These are phyloP conservation scores for Paracyclopina nana DNA, from an alignment of 1,140 invertebrate species.

Conservation along the genomic window DNA sequence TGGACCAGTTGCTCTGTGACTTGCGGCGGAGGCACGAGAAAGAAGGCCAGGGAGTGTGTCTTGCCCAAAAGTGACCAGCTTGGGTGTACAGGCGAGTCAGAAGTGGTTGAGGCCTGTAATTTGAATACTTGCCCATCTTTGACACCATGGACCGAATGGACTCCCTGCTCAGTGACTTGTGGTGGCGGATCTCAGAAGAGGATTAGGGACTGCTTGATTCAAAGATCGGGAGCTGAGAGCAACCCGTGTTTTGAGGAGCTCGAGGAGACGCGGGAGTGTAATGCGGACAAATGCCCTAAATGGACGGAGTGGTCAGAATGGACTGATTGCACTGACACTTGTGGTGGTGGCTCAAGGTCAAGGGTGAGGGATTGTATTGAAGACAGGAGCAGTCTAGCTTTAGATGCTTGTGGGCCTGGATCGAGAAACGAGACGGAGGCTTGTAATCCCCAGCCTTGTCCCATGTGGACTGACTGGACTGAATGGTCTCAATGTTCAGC, in stretches of 20 bases:
- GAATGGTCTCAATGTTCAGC: slow-evolving; percentile 8
- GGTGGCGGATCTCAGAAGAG: slow-evolving; percentile 34
- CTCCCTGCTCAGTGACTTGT: slow-evolving; percentile 44
- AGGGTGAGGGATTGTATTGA: slow-evolving; percentile 6
- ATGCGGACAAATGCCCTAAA: slow-evolving; percentile 2
- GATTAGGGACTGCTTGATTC: slow-evolving; percentile 25
- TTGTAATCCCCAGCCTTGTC: slow-evolving; percentile 8
- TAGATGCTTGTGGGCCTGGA: not conserved
- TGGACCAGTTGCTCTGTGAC: slow-evolving; percentile 2
- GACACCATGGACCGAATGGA: slow-evolving; percentile 26
- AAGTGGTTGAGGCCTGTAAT: slow-evolving; percentile 24
- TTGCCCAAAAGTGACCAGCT: not conserved
- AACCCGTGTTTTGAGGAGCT: not conserved
- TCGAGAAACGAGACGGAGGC: not conserved
- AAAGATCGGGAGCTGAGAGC: not conserved
- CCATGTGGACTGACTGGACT: slow-evolving; percentile 11
- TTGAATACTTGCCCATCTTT: not conserved
- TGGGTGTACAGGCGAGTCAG: too few species aligned
- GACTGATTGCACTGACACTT: slow-evolving; percentile 5
- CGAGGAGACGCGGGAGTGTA: not conserved
- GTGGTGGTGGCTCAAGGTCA: slow-evolving; percentile 7
- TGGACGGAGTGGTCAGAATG: slow-evolving; percentile 6
- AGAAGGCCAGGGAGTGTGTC: not conserved
- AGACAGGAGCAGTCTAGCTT: not conserved
- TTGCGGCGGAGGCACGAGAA: slow-evolving; percentile 20